Evolutionary conservation across 2,113 vertebrate species (phyloP), one percentile per base, ranked within the genome.

Genomic region (Buteo buteo): DNA sequence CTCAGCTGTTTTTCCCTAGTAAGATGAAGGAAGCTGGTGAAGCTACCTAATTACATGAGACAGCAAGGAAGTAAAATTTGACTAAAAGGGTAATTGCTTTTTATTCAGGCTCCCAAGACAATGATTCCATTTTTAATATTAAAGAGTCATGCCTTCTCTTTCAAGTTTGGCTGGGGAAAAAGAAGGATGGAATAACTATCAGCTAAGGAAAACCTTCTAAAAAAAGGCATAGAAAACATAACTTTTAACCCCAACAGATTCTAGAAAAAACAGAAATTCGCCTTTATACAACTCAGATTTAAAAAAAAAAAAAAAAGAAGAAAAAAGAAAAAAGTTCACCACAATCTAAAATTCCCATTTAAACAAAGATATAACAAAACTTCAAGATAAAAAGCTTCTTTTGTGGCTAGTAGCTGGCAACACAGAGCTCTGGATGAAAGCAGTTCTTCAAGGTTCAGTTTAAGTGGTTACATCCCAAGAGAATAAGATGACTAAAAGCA

Each of bases 81-180:
- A 86, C 80, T 94, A 91, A 79, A 59, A 82, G 40, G 70, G 52
- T 92, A 92, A 92, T 71, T 95, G 90, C 61, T 92, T 82, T 92
- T 81, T 59, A 92, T 86, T 82, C 58, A 72, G 54, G 28, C 73
- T 97, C 86, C 58, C 61, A 71, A 86, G 88, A 91, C 44, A 86
- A 90, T 29, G 9, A 91, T 57, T 83, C 31, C 40, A 40, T 72
- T 71, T 84, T 85, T 76, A 93, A 94, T 81, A 93, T 61, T 72
- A 61, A 64, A 93, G 83, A 71, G 36, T 64, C 77, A 64, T 22
- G 36, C 44, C 91, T 95, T 65, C 65, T 86, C 69, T 93, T 89
- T 95, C 66, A 91, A 79, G 78, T 91, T 57, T 38, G 52, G n/a
- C 28, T 74, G 8, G 13, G 49, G 73, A 65, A 79, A 81, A 72